Percentiles rank a stretch among this genome's conserved stretches.
phyloP scores from a whole-genome alignment of 2,888 invertebrate genomes.

The Nasonia oneida region DNA sequence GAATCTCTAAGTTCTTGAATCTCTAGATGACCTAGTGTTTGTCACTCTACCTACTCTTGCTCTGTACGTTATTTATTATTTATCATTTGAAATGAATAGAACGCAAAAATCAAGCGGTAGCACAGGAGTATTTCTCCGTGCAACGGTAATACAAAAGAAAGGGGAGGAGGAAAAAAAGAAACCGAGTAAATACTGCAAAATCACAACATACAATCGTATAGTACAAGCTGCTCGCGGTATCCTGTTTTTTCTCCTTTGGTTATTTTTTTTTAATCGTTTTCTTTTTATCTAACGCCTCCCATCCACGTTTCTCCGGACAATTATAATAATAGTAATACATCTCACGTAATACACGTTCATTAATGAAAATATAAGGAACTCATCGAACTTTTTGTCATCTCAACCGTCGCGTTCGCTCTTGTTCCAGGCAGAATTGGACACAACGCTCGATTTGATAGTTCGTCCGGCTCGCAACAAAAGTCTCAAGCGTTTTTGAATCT shows the following conservation, averaged over 20 bases:
- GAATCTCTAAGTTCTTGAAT: conserved; percentile 39
- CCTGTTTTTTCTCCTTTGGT: conserved; percentile 58
- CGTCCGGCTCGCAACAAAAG: conserved; percentile 50
- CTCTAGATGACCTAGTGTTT: conserved; percentile 45
- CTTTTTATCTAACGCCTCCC: conserved; percentile 42
- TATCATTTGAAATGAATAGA: conserved; percentile 50
- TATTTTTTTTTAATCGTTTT: conserved; percentile 28
- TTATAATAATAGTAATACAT: conserved; percentile 44
- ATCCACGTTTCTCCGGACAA: conserved; percentile 46
- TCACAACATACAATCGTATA: conserved; percentile 61
- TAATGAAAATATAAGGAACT: conserved; percentile 59
- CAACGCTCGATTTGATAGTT: conserved; percentile 34
- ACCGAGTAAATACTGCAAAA: conserved; percentile 59
- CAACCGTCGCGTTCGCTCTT: conserved; percentile 16
- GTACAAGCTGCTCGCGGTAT: conserved; percentile 61
- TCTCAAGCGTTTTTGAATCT: conserved; percentile 51
- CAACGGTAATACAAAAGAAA: conserved; percentile 55
- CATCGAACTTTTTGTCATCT: conserved; percentile 38
- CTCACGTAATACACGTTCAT: conserved; percentile 46
- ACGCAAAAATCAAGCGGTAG: conserved; percentile 53
- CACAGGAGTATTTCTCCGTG: conserved; percentile 16
- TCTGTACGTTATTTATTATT: conserved; percentile 40
- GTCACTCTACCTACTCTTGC: conserved; percentile 30
- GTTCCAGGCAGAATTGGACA: conserved; percentile 32
- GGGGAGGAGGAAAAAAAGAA: conserved; percentile 38